A percentile compares a stretch with the other conserved stretches of the same genome.
Conservation (phyloP, 1,140 invertebrate species). For the Venustaconcha ellipsiformis region DNA sequence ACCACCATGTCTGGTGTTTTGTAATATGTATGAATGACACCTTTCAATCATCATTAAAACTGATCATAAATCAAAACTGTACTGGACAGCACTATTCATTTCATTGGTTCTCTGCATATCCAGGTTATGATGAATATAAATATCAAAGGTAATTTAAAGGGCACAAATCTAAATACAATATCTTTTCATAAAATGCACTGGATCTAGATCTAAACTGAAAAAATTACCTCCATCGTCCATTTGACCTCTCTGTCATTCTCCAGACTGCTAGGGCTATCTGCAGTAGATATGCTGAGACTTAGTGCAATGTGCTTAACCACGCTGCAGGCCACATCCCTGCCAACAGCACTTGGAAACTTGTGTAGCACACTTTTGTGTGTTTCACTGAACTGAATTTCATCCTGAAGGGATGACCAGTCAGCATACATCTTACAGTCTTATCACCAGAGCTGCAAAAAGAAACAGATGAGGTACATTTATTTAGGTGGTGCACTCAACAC, state of each 20-base stretch:
- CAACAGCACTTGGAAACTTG: slow-evolving; percentile 82
- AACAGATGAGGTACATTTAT: too few relatives aligned
- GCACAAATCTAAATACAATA: neutral
- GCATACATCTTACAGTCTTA: slow-evolving; percentile 62
- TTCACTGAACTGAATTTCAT: slow-evolving; percentile 71
- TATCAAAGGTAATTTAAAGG: neutral
- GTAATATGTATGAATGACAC: too few relatives aligned
- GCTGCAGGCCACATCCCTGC: slow-evolving; percentile 85
- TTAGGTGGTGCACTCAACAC: too few relatives aligned
- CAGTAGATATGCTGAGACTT: slow-evolving; percentile 77
- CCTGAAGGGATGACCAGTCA: slow-evolving; percentile 67
- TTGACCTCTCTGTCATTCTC: slow-evolving; percentile 79
- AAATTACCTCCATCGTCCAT: slow-evolving; percentile 87
- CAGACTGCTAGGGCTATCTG: slow-evolving; percentile 62
- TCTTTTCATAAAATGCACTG: neutral
- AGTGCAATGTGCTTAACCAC: slow-evolving; percentile 85
- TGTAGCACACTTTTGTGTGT: slow-evolving; percentile 85
- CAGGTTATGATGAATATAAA: neutral
- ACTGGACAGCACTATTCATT: too few relatives aligned
- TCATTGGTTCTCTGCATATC: too few relatives aligned
- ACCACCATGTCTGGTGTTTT: too few relatives aligned
- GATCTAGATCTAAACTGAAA: neutral
- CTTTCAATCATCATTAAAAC: too few relatives aligned
- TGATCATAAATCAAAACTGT: too few relatives aligned
- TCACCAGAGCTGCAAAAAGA: too few relatives aligned